These are phyloP conservation scores for Herpetotheres cachinnans DNA, from an alignment of 2,113 vertebrate genomes.

Conservation along the genomic window DNA sequence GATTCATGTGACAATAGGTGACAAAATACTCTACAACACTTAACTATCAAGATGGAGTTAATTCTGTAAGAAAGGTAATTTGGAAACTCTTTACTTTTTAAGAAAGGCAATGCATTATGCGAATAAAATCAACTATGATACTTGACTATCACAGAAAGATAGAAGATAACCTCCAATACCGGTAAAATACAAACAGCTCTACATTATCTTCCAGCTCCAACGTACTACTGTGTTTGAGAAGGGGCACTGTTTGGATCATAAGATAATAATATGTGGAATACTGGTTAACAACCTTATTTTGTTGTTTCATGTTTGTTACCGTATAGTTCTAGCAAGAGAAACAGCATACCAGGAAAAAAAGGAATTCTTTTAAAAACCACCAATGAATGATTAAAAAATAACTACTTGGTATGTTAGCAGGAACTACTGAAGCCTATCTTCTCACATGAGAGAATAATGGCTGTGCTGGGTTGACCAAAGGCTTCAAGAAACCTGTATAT, in stretches of 20 bases:
- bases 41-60: background rate
- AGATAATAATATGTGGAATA: fast-evolving
- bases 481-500: background rate
- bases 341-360: background rate
- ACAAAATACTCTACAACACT: background rate
- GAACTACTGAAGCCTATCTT: background rate
- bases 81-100: background rate
- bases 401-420: background rate
- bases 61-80: background rate
- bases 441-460: background rate
- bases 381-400: background rate
- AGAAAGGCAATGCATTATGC: background rate
- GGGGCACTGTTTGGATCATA: background rate
- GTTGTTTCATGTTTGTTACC: background rate
- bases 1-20: background rate
- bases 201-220: background rate
- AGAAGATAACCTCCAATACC: background rate
- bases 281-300: background rate
- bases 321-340: background rate
- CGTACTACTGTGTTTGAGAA: background rate
- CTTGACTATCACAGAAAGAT: background rate
- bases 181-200: background rate
- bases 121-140: background rate
- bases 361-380: background rate
- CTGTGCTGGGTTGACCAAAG: background rate